Base-by-base conservation (phyloP, 2,797 vertebrate species). In the Enteromius treurensis region DNA sequence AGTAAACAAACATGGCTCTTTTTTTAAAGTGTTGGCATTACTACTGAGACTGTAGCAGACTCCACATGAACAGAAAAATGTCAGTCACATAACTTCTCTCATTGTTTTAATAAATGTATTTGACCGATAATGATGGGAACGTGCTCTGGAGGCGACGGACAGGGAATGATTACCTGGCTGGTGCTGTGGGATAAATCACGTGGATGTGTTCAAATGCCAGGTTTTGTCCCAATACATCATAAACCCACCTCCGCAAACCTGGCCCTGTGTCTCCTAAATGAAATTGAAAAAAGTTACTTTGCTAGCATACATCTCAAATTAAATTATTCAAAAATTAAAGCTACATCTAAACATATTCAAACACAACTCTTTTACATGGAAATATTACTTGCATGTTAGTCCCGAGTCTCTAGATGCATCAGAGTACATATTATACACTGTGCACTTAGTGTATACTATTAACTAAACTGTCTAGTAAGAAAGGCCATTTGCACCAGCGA, bases 101-200 rank as follows among this genome's bases (percentile, higher is more conserved):
- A 26, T 26, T 26, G 9, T 26, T 60, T 23, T 5, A 60, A 60
- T 60, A 58, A 58, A n/a, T 23, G 55, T 11, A 2, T 60, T 60
- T 60, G n/a, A 11, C 55, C n/a, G 40, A 42, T 42, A 73, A 19
- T 2, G 7, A 8, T 10, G 15, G 8, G 29, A 15, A 73, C 8
- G 23, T 49, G 11, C 26, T 73, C 1, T 13, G 65, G 40, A n/a
- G 21, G 5, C 1, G n/a, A 42, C n/a, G 21, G n/a, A 13, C 42
- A 49, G 45, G 15, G 4, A 26, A n/a, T 21, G 49, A 85, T 45
- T 95, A 97, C 96, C 96, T 95, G 87, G 88, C 73, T 88, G 96
- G 95, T 88, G 97, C 97, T 0, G 96, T 97, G 79, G 97, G 96
- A 84, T 97, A 97, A 91, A 97, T 94, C 42, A 97, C 88, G 91